Evolutionary conservation across 2,888 invertebrate species (phyloP), one percentile per base, ranked within the genome.

Genomic region (Epicampocera succincta): DNA sequence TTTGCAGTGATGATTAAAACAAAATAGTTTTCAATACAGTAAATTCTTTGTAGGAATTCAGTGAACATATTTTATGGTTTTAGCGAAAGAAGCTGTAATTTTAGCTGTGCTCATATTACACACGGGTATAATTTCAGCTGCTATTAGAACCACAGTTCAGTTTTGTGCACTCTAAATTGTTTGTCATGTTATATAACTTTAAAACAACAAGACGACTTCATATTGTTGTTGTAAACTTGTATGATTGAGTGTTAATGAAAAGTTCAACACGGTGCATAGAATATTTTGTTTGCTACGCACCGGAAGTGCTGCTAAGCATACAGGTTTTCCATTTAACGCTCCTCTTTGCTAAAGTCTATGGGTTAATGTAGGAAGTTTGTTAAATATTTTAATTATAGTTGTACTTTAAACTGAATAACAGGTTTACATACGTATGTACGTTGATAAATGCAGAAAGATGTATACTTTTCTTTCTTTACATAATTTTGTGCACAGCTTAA

Each of bases 241-340:
- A 25, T 58, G 52, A 56, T 5, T 58, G 29, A 58, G 65, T 66
- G 65, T 66, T 66, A 58, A 75, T 75, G 44, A 42, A 48, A 66
- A 58, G 25, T 61, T 46, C 6, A 65, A 46, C 65, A 74, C 42
- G 52, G 13, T 61, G 60, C 40, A 42, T 1, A 42, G 52, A 63
- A 52, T 54, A 48, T 52, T 73, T 54, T 44, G 17, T 63, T 52
- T 48, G 42, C 50, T 50, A 60, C 50, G 42, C 75, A 68, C 75
- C 75, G 75, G 75, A 75, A 75, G 50, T 68, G 60, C 12, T 33
- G 19, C 33, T 60, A 60, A 75, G 33, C 68, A 75, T 68, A 68
- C 66, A 60, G 68, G 75, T 75, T 75, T 75, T 68, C n/a, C 12
- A 29, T 29, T 44, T 33, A 19, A 42, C 6, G 13, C 50, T 63